These are phyloP conservation scores for Ecdyonurus torrentis DNA, from an alignment of 2,888 invertebrate species.

Conservation along the genomic window DNA sequence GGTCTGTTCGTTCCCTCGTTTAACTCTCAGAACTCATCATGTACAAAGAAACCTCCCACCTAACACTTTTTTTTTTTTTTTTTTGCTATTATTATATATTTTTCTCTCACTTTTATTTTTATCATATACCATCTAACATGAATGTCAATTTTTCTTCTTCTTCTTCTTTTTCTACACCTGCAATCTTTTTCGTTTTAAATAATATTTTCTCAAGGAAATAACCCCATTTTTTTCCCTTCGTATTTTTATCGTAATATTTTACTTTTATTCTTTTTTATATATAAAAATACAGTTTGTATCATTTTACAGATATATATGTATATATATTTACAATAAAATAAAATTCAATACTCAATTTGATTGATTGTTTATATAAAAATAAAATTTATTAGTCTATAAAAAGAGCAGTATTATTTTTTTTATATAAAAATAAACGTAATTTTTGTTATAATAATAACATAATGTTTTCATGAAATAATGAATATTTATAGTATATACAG, in stretches of 20 bases:
- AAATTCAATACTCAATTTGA: too few relatives aligned
- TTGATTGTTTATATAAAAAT: too few relatives aligned
- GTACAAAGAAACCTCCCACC: neutral
- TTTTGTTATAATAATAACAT: too few relatives aligned
- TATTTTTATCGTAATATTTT: neutral
- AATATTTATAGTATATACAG: too few relatives aligned
- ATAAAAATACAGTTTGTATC: neutral
- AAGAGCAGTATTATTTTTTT: too few relatives aligned
- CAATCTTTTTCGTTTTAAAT: neutral
- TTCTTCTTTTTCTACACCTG: neutral
- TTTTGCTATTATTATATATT: too few relatives aligned
- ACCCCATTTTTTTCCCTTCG: neutral
- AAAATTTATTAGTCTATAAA: too few relatives aligned
- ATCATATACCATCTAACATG: neutral
- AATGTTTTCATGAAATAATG: too few relatives aligned
- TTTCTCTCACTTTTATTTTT: too few relatives aligned
- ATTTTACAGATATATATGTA: neutral
- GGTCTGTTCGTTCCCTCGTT: neutral
- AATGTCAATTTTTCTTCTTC: neutral
- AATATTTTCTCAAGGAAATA: neutral
- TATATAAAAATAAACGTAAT: too few relatives aligned
- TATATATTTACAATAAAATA: neutral
- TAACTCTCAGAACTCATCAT: neutral
- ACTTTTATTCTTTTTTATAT: neutral
- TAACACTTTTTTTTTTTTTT: neutral